Evolutionary conservation across 2,888 invertebrate species (phyloP).

Genomic region (Metacarcinus magister): DNA sequence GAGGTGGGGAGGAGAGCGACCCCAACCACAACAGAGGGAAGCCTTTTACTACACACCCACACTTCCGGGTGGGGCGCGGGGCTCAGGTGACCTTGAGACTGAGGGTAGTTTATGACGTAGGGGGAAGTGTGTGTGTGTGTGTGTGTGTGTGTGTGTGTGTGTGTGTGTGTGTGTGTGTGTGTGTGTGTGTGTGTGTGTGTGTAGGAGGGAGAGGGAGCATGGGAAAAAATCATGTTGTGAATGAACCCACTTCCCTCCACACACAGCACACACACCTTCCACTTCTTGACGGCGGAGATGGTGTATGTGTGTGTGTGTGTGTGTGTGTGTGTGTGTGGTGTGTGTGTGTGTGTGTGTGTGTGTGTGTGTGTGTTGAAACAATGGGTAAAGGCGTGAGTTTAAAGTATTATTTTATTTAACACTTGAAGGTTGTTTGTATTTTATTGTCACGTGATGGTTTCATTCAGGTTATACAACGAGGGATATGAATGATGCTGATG

Average conservation of each 20-base stretch:
- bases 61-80: slow-evolving; percentile 58
- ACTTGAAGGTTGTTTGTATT: neutral
- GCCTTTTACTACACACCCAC: slow-evolving; percentile 63
- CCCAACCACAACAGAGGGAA: slow-evolving; percentile 62
- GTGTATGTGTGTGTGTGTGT: neutral
- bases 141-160: slow-evolving; percentile 51
- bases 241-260: slow-evolving; percentile 35
- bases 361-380: slow-evolving; percentile 46
- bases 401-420: slow-evolving; percentile 17
- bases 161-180: slow-evolving; percentile 7
- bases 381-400: slow-evolving; percentile 41
- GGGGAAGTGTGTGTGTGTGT: slow-evolving; percentile 57
- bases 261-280: slow-evolving; percentile 37
- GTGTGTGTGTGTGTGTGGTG: slow-evolving; percentile 56
- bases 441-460: neutral
- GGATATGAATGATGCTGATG: neutral
- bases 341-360: slow-evolving; percentile 40
- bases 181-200: slow-evolving; percentile 38
- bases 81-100: slow-evolving; percentile 15
- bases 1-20: slow-evolving; percentile 59
- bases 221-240: slow-evolving; percentile 40
- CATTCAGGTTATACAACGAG: neutral
- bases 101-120: slow-evolving; percentile 60
- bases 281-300: neutral
- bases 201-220: slow-evolving; percentile 52